phyloP scores from a whole-genome alignment of 2,797 vertebrate species.

The Hydrocynus forskahlii region DNA sequence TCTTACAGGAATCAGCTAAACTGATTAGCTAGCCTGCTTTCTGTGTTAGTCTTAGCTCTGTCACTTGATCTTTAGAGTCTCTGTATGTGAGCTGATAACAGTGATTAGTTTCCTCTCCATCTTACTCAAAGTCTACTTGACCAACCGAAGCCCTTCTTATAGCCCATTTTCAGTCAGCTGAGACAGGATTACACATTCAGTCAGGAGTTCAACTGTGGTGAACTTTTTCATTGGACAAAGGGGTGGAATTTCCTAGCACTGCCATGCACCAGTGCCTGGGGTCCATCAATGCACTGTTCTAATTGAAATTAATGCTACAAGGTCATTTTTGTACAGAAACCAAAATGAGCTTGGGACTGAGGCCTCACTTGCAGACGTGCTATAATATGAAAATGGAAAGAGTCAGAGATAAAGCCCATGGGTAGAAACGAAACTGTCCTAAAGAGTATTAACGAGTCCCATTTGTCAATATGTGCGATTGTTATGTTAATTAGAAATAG shows the following conservation, averaged over 20 bases:
- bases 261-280: not conserved
- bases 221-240: not conserved
- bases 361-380: not conserved
- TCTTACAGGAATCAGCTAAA: too few species aligned
- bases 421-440: not conserved
- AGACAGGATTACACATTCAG: not conserved
- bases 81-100: not conserved
- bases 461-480: slow-evolving; percentile 14
- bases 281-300: not conserved
- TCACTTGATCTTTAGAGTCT: not conserved
- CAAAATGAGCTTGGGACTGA: not conserved
- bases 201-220: not conserved
- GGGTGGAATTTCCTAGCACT: not conserved
- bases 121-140: not conserved
- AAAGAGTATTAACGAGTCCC: not conserved
- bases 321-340: not conserved
- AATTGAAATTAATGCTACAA: not conserved
- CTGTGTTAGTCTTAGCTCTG: not conserved
- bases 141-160: too few species aligned
- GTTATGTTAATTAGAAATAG: slow-evolving; percentile 29
- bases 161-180: not conserved
- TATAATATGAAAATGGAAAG: not conserved
- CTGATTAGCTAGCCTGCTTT: too few species aligned
- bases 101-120: not conserved
- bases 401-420: not conserved